These are phyloP conservation scores for Cantharis rustica DNA, from an alignment of 2,888 invertebrate genomes.

Conservation along the genomic window DNA sequence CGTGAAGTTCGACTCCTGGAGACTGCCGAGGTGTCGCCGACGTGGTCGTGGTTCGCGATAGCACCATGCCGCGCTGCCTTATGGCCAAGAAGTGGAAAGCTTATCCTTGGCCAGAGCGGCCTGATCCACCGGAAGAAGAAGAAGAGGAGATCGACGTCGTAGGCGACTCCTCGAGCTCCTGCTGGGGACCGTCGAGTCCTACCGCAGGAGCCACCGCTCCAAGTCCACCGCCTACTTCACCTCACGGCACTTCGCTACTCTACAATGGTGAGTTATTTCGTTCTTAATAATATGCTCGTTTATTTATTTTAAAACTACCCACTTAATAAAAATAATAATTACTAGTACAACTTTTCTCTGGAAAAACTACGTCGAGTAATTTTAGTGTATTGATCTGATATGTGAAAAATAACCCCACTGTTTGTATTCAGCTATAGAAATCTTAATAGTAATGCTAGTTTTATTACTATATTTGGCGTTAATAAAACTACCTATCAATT, in stretches of 20 bases:
- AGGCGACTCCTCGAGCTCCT: slow-evolving; percentile 66
- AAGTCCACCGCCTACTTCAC: slow-evolving; percentile 71
- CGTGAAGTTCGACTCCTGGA: slow-evolving; percentile 32
- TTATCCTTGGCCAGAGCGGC: slow-evolving; percentile 75
- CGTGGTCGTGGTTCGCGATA: slow-evolving; percentile 61
- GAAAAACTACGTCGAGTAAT: background rate
- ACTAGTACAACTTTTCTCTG: background rate
- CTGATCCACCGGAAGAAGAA: slow-evolving; percentile 50
- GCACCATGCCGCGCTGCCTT: slow-evolving; percentile 90
- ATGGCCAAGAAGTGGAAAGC: slow-evolving; percentile 97
- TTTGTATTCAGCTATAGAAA: background rate
- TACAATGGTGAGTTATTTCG: slow-evolving; percentile 70
- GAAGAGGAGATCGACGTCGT: slow-evolving; percentile 89
- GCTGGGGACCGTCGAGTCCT: slow-evolving; percentile 76
- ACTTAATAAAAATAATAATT: background rate
- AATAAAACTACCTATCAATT: background rate
- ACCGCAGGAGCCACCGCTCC: slow-evolving; percentile 78
- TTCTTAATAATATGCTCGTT: background rate
- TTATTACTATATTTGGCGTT: background rate
- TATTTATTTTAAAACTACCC: background rate
- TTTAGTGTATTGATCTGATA: background rate
- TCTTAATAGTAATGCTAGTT: background rate
- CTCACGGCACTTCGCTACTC: slow-evolving; percentile 73
- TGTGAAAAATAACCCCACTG: background rate
- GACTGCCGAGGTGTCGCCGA: slow-evolving; percentile 50